These are phyloP conservation scores for Acanthosepion pharaonis DNA, from an alignment of 2,888 invertebrate genomes.

Conservation along the genomic window DNA sequence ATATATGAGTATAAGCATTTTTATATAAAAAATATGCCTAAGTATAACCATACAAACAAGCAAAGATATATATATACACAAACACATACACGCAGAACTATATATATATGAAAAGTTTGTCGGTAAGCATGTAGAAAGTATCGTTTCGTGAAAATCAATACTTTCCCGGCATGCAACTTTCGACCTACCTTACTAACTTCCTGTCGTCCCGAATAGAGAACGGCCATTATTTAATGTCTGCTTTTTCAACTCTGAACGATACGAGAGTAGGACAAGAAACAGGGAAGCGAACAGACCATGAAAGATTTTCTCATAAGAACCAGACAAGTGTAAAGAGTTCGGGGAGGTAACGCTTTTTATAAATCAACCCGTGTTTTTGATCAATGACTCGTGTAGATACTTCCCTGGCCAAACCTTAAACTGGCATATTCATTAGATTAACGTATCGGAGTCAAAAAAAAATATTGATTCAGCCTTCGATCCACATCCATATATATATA, in stretches of 20 bases:
- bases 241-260: neutral
- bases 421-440: neutral
- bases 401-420: neutral
- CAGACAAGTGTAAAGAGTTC: neutral
- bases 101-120: neutral
- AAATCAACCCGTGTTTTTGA: neutral
- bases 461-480: neutral
- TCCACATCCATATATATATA: neutral
- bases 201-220: neutral
- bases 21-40: too few species aligned
- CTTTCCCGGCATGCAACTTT: neutral
- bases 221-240: neutral
- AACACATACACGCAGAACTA: neutral
- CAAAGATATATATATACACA: neutral
- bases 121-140: neutral
- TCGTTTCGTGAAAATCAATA: neutral
- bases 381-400: neutral
- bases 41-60: neutral
- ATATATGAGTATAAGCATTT: neutral
- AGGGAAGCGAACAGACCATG: conserved; percentile 3
- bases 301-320: neutral
- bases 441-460: neutral
- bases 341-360: neutral
- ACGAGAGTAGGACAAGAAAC: neutral
- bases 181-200: neutral